A percentile compares a stretch with the other conserved stretches of the same genome.
phyloP scores from a whole-genome alignment of 2,797 vertebrate genomes.

The Yasuhikotakia modesta region DNA sequence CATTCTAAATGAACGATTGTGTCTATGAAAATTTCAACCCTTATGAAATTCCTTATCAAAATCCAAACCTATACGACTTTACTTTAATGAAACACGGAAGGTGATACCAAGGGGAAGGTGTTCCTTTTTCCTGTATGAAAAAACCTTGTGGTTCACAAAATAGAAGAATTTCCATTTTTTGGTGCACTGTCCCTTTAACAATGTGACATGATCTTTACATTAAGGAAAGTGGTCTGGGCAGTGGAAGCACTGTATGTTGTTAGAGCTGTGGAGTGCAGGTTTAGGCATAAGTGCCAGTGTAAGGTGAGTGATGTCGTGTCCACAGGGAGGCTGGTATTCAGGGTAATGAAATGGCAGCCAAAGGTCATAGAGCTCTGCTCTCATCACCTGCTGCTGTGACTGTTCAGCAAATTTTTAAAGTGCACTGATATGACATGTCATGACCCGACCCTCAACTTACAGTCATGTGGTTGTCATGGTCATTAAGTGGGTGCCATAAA shows the following conservation, averaged over 20 bases:
- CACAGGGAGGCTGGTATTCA: constrained; percentile 20
- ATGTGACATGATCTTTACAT: neutral
- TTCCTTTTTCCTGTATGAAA: neutral
- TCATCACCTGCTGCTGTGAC: constrained; percentile 41
- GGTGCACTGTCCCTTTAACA: neutral
- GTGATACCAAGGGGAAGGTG: neutral
- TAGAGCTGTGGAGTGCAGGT: constrained; percentile 16
- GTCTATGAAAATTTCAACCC: neutral
- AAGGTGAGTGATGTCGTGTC: constrained; percentile 39
- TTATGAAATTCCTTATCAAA: no score
- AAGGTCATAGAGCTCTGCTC: constrained; percentile 34
- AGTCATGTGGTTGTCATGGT: constrained; percentile 1
- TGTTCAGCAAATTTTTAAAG: constrained; percentile 34
- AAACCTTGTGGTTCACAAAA: neutral
- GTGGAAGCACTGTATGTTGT: constrained; percentile 13
- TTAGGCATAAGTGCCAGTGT: constrained; percentile 19
- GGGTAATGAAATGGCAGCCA: constrained; percentile 44
- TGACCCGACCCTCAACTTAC: constrained; percentile 13
- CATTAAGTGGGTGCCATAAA: neutral
- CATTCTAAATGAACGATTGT: neutral
- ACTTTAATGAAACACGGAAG: neutral
- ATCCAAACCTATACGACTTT: neutral
- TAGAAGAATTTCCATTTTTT: neutral
- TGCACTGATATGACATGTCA: constrained; percentile 36
- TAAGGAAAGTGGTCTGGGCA: neutral